Conservation (phyloP, 2,113 vertebrate species). For the Megaleporinus macrocephalus region DNA sequence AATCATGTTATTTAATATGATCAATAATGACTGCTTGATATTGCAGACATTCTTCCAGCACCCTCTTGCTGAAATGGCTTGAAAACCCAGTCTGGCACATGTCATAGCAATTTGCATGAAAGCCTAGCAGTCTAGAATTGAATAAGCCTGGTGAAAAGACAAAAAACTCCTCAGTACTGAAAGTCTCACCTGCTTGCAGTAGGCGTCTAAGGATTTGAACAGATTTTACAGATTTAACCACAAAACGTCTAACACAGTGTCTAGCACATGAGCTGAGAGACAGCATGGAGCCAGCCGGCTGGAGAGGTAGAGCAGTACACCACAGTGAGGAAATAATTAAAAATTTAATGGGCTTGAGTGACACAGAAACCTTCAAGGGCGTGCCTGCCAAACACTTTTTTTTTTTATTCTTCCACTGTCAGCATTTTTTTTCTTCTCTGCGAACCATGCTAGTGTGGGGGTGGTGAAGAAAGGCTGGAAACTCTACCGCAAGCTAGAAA, state of each 20-base stretch:
- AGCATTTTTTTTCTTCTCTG: conserved; percentile 71
- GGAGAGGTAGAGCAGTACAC: conserved; percentile 63
- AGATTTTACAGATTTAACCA: conserved; percentile 54
- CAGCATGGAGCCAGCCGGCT: conserved; percentile 58
- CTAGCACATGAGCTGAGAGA: conserved; percentile 47
- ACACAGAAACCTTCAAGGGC: conserved; percentile 88
- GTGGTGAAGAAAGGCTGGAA: conserved; percentile 63
- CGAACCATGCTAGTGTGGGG: conserved; percentile 70
- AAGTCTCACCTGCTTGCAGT: conserved; percentile 36
- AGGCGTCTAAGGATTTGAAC: conserved; percentile 40
- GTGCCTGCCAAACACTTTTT: conserved; percentile 81
- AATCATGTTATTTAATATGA: no score
- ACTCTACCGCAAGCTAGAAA: conserved; percentile 33
- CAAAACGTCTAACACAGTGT: conserved; percentile 43
- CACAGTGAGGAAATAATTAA: conserved; percentile 84
- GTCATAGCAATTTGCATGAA: neutral
- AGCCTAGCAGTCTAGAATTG: neutral
- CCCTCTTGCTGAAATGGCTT: neutral
- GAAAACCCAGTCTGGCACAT: neutral
- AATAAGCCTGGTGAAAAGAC: neutral
- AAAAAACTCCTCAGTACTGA: neutral
- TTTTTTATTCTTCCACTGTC: conserved; percentile 78
- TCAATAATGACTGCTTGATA: no score
- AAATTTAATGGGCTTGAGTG: conserved; percentile 84
- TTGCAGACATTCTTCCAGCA: neutral